Percentiles rank a stretch among this genome's conserved stretches.
phyloP scores from a whole-genome alignment of 2,797 vertebrate genomes.

The Sarcoramphus papa region DNA sequence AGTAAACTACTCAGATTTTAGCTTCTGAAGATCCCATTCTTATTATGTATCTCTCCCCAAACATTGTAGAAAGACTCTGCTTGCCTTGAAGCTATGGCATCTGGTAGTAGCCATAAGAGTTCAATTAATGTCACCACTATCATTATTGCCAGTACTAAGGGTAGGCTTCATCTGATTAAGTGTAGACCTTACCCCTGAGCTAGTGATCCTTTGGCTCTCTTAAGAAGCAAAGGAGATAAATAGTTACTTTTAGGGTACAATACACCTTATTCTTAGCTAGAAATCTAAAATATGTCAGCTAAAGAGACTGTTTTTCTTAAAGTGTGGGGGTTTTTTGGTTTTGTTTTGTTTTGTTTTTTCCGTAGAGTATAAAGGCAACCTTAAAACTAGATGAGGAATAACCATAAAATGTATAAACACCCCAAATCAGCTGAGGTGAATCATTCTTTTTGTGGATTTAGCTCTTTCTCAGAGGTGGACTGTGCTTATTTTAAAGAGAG shows the following conservation, averaged over 20 bases:
- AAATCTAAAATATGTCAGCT: background rate
- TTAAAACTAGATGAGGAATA: background rate
- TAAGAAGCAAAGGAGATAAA: background rate
- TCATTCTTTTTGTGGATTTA: background rate
- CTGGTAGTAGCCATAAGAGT: background rate
- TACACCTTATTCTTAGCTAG: background rate
- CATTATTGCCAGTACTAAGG: background rate
- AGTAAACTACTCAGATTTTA: background rate
- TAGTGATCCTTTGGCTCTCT: background rate
- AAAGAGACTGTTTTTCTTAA: background rate
- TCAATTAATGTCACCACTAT: background rate
- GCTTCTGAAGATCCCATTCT: background rate
- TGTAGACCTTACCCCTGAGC: background rate
- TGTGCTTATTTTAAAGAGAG: background rate
- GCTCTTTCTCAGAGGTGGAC: background rate
- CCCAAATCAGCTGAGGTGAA: background rate
- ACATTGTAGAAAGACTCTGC: background rate
- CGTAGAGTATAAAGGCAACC: background rate
- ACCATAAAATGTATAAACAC: background rate
- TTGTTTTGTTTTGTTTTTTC: background rate
- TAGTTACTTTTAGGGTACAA: background rate
- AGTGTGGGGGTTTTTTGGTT: accelerated
- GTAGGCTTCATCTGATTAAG: background rate
- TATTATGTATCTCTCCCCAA: background rate
- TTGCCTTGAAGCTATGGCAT: background rate